A percentile compares a stretch with the other conserved stretches of the same genome.
These are phyloP conservation scores for Dolichoris vasculosae DNA, from an alignment of 1,140 invertebrate genomes.

Conservation along the genomic window DNA sequence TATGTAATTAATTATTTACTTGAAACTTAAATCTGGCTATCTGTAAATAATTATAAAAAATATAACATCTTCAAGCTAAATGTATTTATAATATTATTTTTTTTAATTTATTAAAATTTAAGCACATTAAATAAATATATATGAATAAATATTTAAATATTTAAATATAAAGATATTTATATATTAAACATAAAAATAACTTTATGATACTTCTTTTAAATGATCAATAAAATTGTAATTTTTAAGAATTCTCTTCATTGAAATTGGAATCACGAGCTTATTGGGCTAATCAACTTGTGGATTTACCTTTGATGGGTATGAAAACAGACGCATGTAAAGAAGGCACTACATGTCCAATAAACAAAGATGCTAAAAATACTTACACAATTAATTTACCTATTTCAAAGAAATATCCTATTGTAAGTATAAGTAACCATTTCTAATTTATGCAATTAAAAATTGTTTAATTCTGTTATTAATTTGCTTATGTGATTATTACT, in stretches of 20 bases:
- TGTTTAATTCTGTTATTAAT: neutral
- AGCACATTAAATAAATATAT: too few species aligned
- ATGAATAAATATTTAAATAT: neutral
- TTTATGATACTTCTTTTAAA: neutral
- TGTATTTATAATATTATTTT: too few species aligned
- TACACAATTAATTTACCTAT: conserved; percentile 37
- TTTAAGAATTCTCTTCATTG: conserved; percentile 29
- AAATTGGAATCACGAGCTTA: conserved; percentile 39
- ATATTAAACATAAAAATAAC: neutral
- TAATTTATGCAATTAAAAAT: neutral
- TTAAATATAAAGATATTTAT: neutral
- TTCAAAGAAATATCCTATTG: conserved; percentile 33
- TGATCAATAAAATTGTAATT: neutral
- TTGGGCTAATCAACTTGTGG: conserved; percentile 38
- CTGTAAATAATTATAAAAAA: too few species aligned
- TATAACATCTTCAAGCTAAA: too few species aligned
- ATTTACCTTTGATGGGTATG: conserved; percentile 43
- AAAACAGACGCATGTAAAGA: conserved; percentile 40
- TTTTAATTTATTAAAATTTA: too few species aligned
- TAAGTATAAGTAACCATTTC: conserved; percentile 5
- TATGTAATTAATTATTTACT: too few species aligned
- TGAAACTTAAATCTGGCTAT: too few species aligned
- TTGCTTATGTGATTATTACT: neutral
- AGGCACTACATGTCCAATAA: conserved; percentile 33
- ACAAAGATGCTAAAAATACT: conserved; percentile 19